Percentiles rank a stretch among this genome's conserved stretches.
phyloP scores from a whole-genome alignment of 2,888 invertebrate species.

The Didymodactylos carnosus region DNA sequence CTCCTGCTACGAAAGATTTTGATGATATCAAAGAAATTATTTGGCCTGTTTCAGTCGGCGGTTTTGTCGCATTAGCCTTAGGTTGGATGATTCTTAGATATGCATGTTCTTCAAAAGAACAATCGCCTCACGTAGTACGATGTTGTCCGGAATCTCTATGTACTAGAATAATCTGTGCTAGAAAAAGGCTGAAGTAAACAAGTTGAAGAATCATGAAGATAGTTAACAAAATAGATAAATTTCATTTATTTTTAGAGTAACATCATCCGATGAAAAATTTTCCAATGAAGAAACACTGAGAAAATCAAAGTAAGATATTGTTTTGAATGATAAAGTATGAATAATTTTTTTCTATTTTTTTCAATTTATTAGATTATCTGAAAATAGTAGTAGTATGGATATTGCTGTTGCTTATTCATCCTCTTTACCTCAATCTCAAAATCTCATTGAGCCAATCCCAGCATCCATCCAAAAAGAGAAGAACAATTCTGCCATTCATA shows the following conservation, averaged over 20 bases:
- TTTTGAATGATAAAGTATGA: too few species aligned
- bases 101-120: background rate
- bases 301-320: background rate
- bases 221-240: background rate
- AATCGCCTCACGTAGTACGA: background rate
- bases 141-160: background rate
- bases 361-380: background rate
- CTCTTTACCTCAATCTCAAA: background rate
- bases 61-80: background rate
- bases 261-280: background rate
- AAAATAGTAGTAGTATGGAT: background rate
- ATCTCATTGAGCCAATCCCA: too few species aligned
- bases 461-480: too few species aligned
- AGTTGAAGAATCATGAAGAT: background rate
- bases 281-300: background rate
- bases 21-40: background rate
- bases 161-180: background rate
- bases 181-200: background rate
- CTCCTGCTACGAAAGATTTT: too few species aligned
- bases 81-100: background rate
- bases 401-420: background rate
- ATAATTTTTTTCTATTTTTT: background rate
- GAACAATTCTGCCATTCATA: background rate
- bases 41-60: background rate
- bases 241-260: background rate